Conservation (phyloP, 2,888 invertebrate genomes). For the Megamerina dolium region DNA sequence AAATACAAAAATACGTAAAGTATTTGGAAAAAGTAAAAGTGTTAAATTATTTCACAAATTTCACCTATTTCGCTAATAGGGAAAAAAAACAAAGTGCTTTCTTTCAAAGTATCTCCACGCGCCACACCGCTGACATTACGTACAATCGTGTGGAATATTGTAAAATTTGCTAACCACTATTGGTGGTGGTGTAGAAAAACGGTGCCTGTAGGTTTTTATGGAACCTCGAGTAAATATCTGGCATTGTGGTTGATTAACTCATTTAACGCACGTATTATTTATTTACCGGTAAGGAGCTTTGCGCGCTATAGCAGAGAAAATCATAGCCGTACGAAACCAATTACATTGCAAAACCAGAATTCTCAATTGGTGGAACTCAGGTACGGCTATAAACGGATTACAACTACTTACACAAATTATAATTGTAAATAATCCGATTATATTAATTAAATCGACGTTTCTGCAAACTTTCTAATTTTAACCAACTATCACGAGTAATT, state of each 20-base stretch:
- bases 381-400: conserved; percentile 2
- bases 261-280: background rate
- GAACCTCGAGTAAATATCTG: background rate
- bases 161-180: background rate
- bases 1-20: background rate
- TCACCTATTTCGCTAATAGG: too few species aligned
- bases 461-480: too few species aligned
- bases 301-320: background rate
- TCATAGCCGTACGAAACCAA: too few species aligned
- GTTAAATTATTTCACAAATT: too few species aligned
- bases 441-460: too few species aligned
- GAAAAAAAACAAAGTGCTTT: too few species aligned
- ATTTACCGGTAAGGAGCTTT: background rate
- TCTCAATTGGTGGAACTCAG: too few species aligned
- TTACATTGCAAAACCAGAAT: too few species aligned
- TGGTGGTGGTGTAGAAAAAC: conserved; percentile 4
- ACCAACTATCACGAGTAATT: too few species aligned
- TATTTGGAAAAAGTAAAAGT: too few species aligned
- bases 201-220: background rate
- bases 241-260: background rate
- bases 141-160: conserved; percentile 2
- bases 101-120: conserved; percentile 4
- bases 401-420: too few species aligned
- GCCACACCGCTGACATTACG: background rate
- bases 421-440: too few species aligned